Conservation (phyloP, 2,888 invertebrate species). For the Tineola bisselliella region DNA sequence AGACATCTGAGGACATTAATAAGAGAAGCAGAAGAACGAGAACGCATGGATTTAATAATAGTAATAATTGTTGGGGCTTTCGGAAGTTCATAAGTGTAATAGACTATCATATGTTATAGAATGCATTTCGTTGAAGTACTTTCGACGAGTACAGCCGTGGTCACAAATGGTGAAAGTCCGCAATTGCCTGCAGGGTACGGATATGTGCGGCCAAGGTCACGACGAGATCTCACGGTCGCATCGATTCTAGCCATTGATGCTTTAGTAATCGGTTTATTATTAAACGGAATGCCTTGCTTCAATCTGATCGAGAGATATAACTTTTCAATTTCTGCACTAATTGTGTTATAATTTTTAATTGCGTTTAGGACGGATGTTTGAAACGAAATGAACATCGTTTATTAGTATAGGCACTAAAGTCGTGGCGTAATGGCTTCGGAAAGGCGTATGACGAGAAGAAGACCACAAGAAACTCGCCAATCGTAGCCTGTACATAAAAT, state of each 20-base stretch:
- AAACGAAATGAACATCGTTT: no score
- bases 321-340: constrained; percentile 1
- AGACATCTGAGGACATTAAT: no score
- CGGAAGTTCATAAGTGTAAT: neutral
- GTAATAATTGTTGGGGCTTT: no score
- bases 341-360: neutral
- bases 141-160: constrained; percentile 16
- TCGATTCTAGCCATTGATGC: constrained; percentile 5
- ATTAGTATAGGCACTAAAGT: no score
- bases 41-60: no score
- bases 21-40: no score
- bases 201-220: constrained; percentile 25
- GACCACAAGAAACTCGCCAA: no score
- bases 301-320: neutral
- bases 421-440: no score
- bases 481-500: no score
- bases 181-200: constrained; percentile 26
- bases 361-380: neutral
- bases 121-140: constrained; percentile 1
- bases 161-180: constrained; percentile 34
- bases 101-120: neutral
- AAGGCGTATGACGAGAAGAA: no score
- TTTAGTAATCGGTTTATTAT: constrained; percentile 1
- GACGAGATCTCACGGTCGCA: neutral
- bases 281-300: neutral